Conservation (phyloP, 1,140 invertebrate species). For the Nixonia krombeini region DNA sequence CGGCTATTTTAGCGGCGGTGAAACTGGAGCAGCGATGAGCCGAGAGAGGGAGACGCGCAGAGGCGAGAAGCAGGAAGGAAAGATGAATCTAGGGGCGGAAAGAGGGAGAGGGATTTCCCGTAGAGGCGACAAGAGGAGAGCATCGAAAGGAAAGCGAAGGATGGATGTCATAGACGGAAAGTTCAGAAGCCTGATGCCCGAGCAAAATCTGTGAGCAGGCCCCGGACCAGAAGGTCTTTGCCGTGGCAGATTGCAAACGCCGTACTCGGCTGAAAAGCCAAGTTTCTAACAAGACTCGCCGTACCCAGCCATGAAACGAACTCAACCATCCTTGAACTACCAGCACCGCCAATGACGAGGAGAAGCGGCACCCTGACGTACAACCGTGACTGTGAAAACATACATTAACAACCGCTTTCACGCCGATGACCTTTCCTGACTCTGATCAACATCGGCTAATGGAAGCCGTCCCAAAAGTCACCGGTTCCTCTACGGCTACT, state of each 20-base stretch:
- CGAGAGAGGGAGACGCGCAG: constrained; percentile 1
- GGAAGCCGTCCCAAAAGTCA: background rate
- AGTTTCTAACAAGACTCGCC: constrained; percentile 64
- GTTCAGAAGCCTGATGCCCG: constrained; percentile 51
- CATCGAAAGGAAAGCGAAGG: constrained; percentile 21
- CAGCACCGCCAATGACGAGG: constrained; percentile 36
- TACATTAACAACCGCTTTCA: constrained; percentile 22
- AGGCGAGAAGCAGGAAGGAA: background rate
- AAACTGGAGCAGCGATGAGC: constrained; percentile 22
- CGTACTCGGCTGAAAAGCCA: constrained; percentile 41
- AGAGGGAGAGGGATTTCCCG: constrained; percentile 14
- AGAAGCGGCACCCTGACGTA: constrained; percentile 52
- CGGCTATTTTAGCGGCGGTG: constrained; percentile 26
- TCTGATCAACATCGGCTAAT: background rate
- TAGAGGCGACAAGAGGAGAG: constrained; percentile 4
- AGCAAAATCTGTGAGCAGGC: constrained; percentile 50
- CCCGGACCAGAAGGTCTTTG: constrained; percentile 30
- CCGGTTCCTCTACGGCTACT: background rate
- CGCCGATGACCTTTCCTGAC: constrained; percentile 16
- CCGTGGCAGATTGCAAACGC: constrained; percentile 18
- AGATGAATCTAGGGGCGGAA: constrained; percentile 21
- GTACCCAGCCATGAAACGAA: constrained; percentile 60
- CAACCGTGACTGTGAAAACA: constrained; percentile 47
- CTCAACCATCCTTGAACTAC: constrained; percentile 54
- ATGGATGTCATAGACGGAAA: constrained; percentile 54